Base-by-base conservation (phyloP, 2,113 vertebrate species). In the Syrmaticus mikado region DNA sequence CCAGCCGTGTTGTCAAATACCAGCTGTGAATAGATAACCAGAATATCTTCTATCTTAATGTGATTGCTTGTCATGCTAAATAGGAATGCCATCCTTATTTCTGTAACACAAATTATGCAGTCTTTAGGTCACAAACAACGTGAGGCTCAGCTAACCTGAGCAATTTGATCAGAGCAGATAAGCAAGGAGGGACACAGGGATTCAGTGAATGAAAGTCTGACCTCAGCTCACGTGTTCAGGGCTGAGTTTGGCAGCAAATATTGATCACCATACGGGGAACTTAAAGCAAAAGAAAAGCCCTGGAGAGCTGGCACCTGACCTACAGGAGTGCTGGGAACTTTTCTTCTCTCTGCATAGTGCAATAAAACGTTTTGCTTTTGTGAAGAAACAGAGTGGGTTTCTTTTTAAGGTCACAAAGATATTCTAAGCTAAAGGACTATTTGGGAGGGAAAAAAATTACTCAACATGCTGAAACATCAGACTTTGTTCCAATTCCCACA, bases 51-150 rank as follows among this genome's bases (percentile, higher is more conserved):
- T 77, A 66, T 48, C 22, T 68, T 74, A 57, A 45, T 58, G 61
- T 14, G 52, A 90, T 95, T 36, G 40, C 48, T 65, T 83, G 76
- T 72, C 78, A 82, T 93, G 91, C 65, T 93, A 94, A 92, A 88
- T 77, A 68, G 30, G 28, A 85, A 76, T 18, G 36, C 43, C 36
- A 6, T 52, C 45, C 81, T 66, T 25, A 22, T 48, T 77, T 87
- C 71, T 57, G 22, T 52, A 66, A 10, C 43, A 24, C n/a, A 2
- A 48, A 22, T 12, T 46, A 18, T 13, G 68, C 34, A 60, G 53
- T 82, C 28, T 80, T 72, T 48, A 43, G 52, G 22, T 53, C 70
- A 73, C 80, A 40, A 22, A 10, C 46, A 65, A 41, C 71, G 43
- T 52, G 3, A 65, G 71, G 80, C 70, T 95, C 70, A 40, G 45